Evolutionary conservation across 2,888 invertebrate genomes (phyloP), one percentile per base, ranked within the genome.

Genomic region (Machimus atricapillus): DNA sequence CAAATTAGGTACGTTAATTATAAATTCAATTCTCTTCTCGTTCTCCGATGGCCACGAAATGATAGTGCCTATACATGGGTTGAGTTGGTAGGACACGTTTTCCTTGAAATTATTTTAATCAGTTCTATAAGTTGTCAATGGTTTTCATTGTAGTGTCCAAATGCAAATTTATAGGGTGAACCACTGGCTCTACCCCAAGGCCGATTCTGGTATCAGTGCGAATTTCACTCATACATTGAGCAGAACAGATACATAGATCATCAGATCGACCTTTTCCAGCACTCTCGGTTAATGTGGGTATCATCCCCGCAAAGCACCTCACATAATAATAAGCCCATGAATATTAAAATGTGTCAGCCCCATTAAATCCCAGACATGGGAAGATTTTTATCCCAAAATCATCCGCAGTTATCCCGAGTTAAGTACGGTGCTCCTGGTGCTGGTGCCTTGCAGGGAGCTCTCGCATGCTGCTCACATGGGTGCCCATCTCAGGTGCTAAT

Each of bases 281-380:
- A 66, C 66, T 66, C 66, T 27, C 79, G 52, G 52, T 79, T 46
- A 52, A 46, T 46, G 79, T 52, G 27, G 66, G 31, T 83, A 83
- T 83, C 82, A 86, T 77, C 31, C 78, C 66, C 86, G 46, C 31
- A 87, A 56, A 81, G 74, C 76, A 86, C 76, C 66, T 87, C 86
- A 82, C 86, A 85, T 87, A 86, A 87, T 87, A 87, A 87, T 87
- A 87, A 87, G 86, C 43, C 86, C 87, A 87, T 87, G 87, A 87
- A 87, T 87, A 87, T 87, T 87, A 87, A 87, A 87, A 87, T 87
- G 86, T 87, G 87, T 87, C 87, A 87, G 86, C 86, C 56, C 87
- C 87, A 87, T 87, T 87, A 87, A 85, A 87, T 87, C 86, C 86
- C 86, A 87, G 85, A 87, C 87, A 87, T 56, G 66, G 85, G 73